Evolutionary conservation across 2,888 invertebrate species (phyloP).

Genomic region (Drosophila tripunctata): DNA sequence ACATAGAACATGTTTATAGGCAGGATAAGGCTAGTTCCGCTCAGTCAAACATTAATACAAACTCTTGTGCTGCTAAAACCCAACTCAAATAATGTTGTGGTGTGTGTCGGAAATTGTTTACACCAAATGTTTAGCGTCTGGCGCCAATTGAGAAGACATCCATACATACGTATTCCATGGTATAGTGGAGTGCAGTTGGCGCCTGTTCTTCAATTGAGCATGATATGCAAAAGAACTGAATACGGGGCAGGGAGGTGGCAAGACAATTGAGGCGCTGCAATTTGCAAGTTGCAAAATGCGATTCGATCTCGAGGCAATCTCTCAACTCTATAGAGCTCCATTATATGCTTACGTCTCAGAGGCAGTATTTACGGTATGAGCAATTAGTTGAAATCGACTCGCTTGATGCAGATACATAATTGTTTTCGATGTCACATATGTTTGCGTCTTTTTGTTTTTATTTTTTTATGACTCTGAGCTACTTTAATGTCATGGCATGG

Average conservation of each 20-base stretch:
- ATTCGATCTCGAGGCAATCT: constrained; percentile 30
- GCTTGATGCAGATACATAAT: constrained; percentile 46
- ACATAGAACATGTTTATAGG: not conserved
- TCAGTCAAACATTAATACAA: not conserved
- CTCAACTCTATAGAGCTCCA: constrained; percentile 8
- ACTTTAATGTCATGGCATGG: constrained; percentile 56
- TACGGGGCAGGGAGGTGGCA: not conserved
- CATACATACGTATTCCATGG: constrained; percentile 27
- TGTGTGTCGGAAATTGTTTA: constrained; percentile 49
- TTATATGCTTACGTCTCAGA: not conserved
- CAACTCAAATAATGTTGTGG: constrained; percentile 16
- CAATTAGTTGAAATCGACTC: constrained; percentile 65
- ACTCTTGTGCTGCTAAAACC: not conserved
- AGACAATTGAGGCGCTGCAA: constrained; percentile 22
- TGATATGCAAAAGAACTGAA: constrained; percentile 38
- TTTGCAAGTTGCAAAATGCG: constrained; percentile 51
- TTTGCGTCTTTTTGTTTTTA: too few species aligned
- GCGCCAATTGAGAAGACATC: constrained; percentile 46
- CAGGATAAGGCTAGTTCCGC: constrained; percentile 1
- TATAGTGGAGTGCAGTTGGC: constrained; percentile 40
- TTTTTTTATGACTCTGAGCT: constrained; percentile 57
- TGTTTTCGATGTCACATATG: constrained; percentile 61
- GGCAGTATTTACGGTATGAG: constrained; percentile 40
- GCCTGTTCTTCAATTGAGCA: constrained; percentile 50
- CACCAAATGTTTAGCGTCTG: constrained; percentile 39